Evolutionary conservation across 2,888 invertebrate genomes (phyloP).

Genomic region (Tachystola acroxantha): DNA sequence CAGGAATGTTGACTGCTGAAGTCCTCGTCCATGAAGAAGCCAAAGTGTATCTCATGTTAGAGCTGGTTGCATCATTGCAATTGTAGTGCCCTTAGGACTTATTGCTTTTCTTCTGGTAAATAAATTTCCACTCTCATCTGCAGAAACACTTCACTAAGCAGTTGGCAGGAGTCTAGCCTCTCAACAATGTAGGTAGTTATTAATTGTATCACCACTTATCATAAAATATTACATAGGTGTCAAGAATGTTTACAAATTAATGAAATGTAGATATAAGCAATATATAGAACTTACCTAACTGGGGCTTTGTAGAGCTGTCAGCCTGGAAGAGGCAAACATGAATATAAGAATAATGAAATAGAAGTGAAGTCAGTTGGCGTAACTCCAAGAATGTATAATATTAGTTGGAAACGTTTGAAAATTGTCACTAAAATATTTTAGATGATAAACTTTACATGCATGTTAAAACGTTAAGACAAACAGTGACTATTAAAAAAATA

Average conservation of each 20-base stretch:
- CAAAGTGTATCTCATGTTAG: background rate
- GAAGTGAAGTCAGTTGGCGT: background rate
- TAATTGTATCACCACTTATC: too few species aligned
- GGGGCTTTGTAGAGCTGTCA: slow-evolving; percentile 75
- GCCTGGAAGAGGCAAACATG: slow-evolving; percentile 58
- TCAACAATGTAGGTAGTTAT: too few species aligned
- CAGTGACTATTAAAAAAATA: slow-evolving; percentile 40
- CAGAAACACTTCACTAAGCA: slow-evolving; percentile 23
- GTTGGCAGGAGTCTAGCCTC: slow-evolving; percentile 4
- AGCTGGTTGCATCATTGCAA: slow-evolving; percentile 1
- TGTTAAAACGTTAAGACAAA: slow-evolving; percentile 11
- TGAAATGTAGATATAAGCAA: background rate
- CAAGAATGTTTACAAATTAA: background rate
- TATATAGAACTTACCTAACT: slow-evolving; percentile 34
- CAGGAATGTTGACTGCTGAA: slow-evolving; percentile 1
- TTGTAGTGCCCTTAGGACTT: slow-evolving; percentile 1
- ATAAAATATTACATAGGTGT: too few species aligned
- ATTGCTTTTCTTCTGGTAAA: slow-evolving; percentile 15
- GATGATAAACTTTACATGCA: slow-evolving; percentile 84
- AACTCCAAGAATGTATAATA: background rate
- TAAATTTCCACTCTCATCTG: slow-evolving; percentile 14
- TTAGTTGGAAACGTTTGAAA: too few species aligned
- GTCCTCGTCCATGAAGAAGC: slow-evolving; percentile 5
- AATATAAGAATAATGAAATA: slow-evolving; percentile 1
- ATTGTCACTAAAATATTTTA: slow-evolving; percentile 67